Percentiles rank a stretch among this genome's conserved stretches.
Evolutionary conservation across 2,888 invertebrate species (phyloP).

Genomic region (Liopterus haemorrhoidalis): DNA sequence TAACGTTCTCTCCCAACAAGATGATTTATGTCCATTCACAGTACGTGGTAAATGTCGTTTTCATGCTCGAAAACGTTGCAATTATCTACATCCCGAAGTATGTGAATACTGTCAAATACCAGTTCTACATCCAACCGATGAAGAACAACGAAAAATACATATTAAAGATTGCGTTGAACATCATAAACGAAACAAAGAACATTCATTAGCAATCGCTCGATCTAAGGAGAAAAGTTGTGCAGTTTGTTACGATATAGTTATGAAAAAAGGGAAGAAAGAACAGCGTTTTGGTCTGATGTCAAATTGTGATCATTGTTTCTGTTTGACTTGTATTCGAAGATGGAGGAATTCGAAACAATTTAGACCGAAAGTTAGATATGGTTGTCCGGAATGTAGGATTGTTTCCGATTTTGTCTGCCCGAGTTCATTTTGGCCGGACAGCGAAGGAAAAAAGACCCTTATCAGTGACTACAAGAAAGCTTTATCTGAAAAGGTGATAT

Average conservation of each 20-base stretch:
- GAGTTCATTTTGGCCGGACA: conserved; percentile 70
- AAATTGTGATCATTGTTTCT: conserved; percentile 36
- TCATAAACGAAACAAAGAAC: no score
- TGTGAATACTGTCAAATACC: no score
- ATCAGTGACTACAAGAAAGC: conserved; percentile 64
- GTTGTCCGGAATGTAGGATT: conserved; percentile 35
- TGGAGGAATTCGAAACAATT: conserved; percentile 35
- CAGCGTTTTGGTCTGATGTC: conserved; percentile 35
- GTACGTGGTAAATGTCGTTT: no score
- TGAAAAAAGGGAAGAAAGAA: conserved; percentile 29
- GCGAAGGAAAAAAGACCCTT: conserved; percentile 66
- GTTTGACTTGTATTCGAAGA: conserved; percentile 34
- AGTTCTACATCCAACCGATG: no score
- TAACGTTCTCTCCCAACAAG: no score
- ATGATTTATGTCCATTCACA: no score
- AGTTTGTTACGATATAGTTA: conserved; percentile 33
- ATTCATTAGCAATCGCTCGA: conserved; percentile 28
- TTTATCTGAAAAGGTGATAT: no score
- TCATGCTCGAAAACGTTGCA: no score
- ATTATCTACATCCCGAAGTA: no score
- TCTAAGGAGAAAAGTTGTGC: conserved; percentile 33
- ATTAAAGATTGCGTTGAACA: no score
- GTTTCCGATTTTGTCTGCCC: conserved; percentile 67
- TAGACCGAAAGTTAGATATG: conserved; percentile 32
- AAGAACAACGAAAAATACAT: no score